phyloP scores from a whole-genome alignment of 1,140 invertebrate genomes.

The Adoxophyes honmai region DNA sequence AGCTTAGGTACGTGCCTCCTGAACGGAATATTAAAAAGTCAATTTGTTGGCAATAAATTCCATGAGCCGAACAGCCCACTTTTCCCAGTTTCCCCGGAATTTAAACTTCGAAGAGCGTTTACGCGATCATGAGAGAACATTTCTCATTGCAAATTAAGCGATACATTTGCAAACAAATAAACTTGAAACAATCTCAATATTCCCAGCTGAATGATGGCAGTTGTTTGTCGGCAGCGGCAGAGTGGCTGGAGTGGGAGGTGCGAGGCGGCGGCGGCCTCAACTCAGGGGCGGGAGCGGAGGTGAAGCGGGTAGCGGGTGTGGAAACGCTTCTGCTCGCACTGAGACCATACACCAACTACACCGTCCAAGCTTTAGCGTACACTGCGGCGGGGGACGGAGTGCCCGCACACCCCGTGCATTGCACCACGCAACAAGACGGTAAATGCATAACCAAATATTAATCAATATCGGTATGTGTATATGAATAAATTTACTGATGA shows the following conservation, averaged over 20 bases:
- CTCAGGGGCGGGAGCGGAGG: constrained; percentile 71
- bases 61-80: no score
- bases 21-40: no score
- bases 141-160: constrained; percentile 9
- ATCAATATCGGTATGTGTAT: no score
- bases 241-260: constrained; percentile 69
- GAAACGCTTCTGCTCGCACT: constrained; percentile 87
- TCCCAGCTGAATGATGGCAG: constrained; percentile 67
- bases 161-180: constrained; percentile 7
- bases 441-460: constrained; percentile 16
- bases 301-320: constrained; percentile 86
- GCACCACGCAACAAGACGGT: constrained; percentile 90
- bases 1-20: no score
- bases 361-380: constrained; percentile 90
- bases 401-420: constrained; percentile 85
- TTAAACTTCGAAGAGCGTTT: neutral
- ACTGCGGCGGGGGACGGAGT: constrained; percentile 91
- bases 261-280: constrained; percentile 38
- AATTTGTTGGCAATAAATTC: no score
- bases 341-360: constrained; percentile 88
- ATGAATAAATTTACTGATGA: neutral
- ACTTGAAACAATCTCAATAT: constrained; percentile 18
- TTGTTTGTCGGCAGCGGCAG: constrained; percentile 70
- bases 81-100: neutral
- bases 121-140: neutral